Base-by-base conservation (phyloP, 1,140 invertebrate genomes). In the Rhopalosiphum padi region DNA sequence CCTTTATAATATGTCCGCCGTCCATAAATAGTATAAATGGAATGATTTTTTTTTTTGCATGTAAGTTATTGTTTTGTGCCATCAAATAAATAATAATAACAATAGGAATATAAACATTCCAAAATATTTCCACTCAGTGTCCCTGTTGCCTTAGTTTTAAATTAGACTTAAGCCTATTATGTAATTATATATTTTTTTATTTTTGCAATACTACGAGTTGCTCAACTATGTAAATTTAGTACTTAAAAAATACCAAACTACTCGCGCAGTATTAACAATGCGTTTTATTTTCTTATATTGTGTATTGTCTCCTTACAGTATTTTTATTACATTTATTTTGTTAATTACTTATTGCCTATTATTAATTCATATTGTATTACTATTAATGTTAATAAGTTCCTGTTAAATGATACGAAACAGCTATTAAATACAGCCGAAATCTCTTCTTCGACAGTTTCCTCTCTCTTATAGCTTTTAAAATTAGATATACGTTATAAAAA, bases 341-440 rank as follows among this genome's bases (percentile, higher is more conserved):
- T 87, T 87, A 46, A 30, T 35, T 48, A 35, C 9, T 51, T 88
- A 46, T 87, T 88, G 18, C n/a, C 30, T 51, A 88, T 88, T 87
- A 51, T 51, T 51, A 35, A 88, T 51, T 88, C 30, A 88, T 48
- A 51, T 51, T 88, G 46, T 88, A 88, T 88, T 77, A 88, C 86
- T 88, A 88, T 88, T 51, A 48, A 88, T 51, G 30, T 51, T 88
- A 22, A 51, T 46, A 88, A 51, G 86, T 88, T 88, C 86, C 86
- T 88, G 86, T 88, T 88, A 51, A 88, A 51, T 51, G 46, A 51
- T 88, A 88, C n/a, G 46, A 48, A 51, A 51, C 25, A 21, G 85
- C 35, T 88, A n/a, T 87, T 86, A 87, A 48, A 48, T 87, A 48
- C 43, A 48, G 37, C 37, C 37, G 23, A 86, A 86, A 86, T 86